phyloP scores from a whole-genome alignment of 2,888 invertebrate genomes.

The Macaria liturata region DNA sequence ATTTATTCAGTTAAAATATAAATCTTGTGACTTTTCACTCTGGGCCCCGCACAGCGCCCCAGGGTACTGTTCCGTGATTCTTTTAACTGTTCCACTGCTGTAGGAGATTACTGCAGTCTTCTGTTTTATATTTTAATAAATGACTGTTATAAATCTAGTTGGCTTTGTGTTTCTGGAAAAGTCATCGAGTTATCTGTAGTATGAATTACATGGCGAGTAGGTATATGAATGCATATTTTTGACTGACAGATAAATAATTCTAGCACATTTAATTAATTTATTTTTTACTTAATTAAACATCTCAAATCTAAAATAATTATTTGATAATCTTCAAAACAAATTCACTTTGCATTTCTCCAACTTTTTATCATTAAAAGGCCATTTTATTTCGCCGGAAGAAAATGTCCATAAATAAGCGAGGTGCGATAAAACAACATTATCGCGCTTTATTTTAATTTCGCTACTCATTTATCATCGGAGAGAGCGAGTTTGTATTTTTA shows the following conservation, averaged over 20 bases:
- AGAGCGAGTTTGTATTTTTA: slow-evolving; percentile 45
- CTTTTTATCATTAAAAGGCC: slow-evolving; percentile 11
- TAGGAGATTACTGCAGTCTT: slow-evolving; percentile 46
- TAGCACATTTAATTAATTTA: too few species aligned
- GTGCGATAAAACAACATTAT: slow-evolving; percentile 75
- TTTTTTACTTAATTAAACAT: too few species aligned
- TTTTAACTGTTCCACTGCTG: slow-evolving; percentile 62
- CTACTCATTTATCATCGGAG: slow-evolving; percentile 71
- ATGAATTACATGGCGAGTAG: too few species aligned
- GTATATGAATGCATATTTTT: too few species aligned
- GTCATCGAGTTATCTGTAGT: too few species aligned
- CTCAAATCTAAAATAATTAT: background rate
- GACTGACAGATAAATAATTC: too few species aligned
- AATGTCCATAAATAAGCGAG: slow-evolving; percentile 59
- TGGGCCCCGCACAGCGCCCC: slow-evolving; percentile 61
- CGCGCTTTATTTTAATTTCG: slow-evolving; percentile 76
- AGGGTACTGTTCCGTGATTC: slow-evolving; percentile 69
- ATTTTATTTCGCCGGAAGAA: slow-evolving; percentile 36
- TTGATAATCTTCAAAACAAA: background rate
- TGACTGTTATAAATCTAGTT: slow-evolving; percentile 41
- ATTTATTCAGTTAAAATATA: slow-evolving; percentile 77
- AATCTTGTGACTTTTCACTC: slow-evolving; percentile 70
- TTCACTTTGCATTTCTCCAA: slow-evolving; percentile 2
- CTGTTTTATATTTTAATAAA: slow-evolving; percentile 71
- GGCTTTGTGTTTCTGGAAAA: too few species aligned